Percentiles rank a stretch among this genome's conserved stretches.
phyloP scores from a whole-genome alignment of 2,888 invertebrate species.

The Choreutis nemorana region DNA sequence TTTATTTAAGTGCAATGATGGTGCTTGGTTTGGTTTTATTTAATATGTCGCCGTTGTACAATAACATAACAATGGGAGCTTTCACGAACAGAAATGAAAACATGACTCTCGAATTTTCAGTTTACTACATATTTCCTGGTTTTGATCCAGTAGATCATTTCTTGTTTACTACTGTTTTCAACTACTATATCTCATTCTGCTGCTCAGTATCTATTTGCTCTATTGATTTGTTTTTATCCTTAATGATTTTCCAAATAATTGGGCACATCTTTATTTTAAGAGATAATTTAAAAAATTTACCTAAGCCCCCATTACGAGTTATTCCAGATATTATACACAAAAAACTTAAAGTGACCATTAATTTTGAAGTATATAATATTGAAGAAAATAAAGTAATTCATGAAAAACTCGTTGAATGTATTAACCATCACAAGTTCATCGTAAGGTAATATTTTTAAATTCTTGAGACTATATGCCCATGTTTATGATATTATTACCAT shows the following conservation, averaged over 20 bases:
- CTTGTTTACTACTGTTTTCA: conserved; percentile 3
- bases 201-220: conserved; percentile 6
- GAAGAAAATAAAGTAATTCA: too few relatives aligned
- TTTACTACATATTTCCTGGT: conserved; percentile 10
- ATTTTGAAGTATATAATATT: too few relatives aligned
- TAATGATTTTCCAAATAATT: conserved; percentile 13
- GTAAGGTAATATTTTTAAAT: conserved; percentile 3
- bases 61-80: too few relatives aligned
- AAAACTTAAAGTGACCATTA: conserved; percentile 2
- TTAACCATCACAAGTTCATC: conserved; percentile 4
- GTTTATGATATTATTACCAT: too few relatives aligned
- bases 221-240: conserved; percentile 9
- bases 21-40: too few relatives aligned
- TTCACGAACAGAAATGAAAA: too few relatives aligned
- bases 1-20: too few relatives aligned
- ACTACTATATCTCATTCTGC: conserved; percentile 6
- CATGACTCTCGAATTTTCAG: conserved; percentile 7
- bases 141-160: conserved; percentile 8
- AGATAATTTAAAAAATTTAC: conserved; percentile 6
- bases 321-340: conserved; percentile 3
- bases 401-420: not conserved
- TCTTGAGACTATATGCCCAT: too few relatives aligned
- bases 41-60: too few relatives aligned
- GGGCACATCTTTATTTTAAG: conserved; percentile 11
- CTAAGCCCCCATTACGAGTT: conserved; percentile 5